Percentiles rank a stretch among this genome's conserved stretches.
Evolutionary conservation across 2,888 invertebrate genomes (phyloP).

Genomic region (Torymus tubicola): DNA sequence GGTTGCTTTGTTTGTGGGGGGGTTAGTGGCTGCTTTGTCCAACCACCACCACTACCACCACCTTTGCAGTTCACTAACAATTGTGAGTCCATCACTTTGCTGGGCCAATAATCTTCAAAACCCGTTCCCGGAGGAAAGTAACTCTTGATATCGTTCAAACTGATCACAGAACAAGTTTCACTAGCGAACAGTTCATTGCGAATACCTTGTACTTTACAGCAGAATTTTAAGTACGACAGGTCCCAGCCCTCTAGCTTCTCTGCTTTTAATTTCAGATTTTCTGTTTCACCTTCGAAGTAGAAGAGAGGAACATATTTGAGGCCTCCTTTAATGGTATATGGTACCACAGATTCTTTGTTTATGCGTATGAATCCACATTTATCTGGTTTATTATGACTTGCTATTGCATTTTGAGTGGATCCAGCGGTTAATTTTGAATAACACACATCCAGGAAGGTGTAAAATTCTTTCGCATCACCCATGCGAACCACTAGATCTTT

Average conservation of each 20-base stretch:
- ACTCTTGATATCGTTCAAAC: slow-evolving; percentile 91
- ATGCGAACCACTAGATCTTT: slow-evolving; percentile 94
- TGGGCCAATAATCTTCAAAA: slow-evolving; percentile 96
- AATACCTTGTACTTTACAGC: slow-evolving; percentile 95
- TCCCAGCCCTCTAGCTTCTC: slow-evolving; percentile 94
- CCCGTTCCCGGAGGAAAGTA: slow-evolving; percentile 93
- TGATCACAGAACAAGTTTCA: slow-evolving; percentile 93
- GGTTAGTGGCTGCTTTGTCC: slow-evolving; percentile 87
- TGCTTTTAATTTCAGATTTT: slow-evolving; percentile 91
- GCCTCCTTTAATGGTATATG: slow-evolving; percentile 89
- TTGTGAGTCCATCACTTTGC: slow-evolving; percentile 90
- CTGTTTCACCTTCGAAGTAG: slow-evolving; percentile 94
- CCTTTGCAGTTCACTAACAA: slow-evolving; percentile 83
- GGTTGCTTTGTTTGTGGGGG: slow-evolving; percentile 79
- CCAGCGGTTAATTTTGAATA: slow-evolving; percentile 87
- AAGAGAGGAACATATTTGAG: slow-evolving; percentile 94
- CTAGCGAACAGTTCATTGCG: slow-evolving; percentile 93
- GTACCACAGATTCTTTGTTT: slow-evolving; percentile 95
- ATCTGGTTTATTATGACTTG: slow-evolving; percentile 77
- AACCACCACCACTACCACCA: slow-evolving; percentile 81
- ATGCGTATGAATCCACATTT: slow-evolving; percentile 94
- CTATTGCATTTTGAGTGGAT: slow-evolving; percentile 80
- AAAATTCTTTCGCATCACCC: slow-evolving; percentile 92
- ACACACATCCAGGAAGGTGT: slow-evolving; percentile 92
- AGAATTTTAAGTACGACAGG: slow-evolving; percentile 93